Percentiles rank a stretch among this genome's conserved stretches.
Conservation (phyloP, 2,797 vertebrate genomes). For the Aldrovandia affinis region DNA sequence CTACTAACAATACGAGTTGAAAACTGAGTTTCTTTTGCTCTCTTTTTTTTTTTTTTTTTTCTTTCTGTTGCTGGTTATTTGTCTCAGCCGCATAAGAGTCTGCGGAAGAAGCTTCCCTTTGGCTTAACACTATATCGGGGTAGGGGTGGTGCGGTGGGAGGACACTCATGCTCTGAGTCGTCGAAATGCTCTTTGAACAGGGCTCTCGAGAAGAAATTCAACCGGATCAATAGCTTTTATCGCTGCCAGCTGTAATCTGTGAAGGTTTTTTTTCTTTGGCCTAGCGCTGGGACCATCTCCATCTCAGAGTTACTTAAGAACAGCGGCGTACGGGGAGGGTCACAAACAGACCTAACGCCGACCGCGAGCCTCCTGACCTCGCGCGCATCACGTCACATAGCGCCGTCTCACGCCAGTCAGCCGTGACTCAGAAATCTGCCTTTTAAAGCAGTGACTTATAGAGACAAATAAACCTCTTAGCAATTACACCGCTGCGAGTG, state of each 20-base stretch:
- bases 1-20: no score
- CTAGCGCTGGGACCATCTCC: constrained; percentile 39
- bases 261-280: constrained; percentile 29
- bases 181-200: constrained; percentile 25
- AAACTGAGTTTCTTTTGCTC: neutral
- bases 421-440: neutral
- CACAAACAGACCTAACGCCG: neutral
- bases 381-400: no score
- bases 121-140: neutral
- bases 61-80: neutral
- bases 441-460: neutral
- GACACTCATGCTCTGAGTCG: neutral
- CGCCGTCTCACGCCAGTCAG: neutral
- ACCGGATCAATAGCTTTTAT: constrained; percentile 47
- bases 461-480: neutral
- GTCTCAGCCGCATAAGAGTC: neutral
- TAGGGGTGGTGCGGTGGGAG: neutral
- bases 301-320: constrained; percentile 31
- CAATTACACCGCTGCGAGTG: neutral
- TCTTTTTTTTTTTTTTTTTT: neutral
- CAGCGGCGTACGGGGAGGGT: constrained; percentile 8
- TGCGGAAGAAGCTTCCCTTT: neutral
- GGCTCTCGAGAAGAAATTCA: constrained; percentile 34
- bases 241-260: constrained; percentile 45
- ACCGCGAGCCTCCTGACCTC: neutral